Evolutionary conservation across 2,797 vertebrate genomes (phyloP).

Genomic region (Pristis pectinata): DNA sequence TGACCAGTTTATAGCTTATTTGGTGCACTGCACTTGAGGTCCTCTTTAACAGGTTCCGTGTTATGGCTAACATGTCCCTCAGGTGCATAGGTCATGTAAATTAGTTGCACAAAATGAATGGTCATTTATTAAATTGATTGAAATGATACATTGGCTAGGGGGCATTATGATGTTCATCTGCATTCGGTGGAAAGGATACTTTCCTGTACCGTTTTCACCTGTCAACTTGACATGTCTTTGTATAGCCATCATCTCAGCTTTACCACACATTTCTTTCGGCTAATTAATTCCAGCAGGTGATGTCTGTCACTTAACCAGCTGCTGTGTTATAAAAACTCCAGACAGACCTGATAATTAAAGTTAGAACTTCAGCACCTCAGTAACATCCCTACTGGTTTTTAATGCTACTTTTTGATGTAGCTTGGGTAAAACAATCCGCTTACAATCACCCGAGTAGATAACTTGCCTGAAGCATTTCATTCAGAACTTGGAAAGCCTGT

Average conservation of each 20-base stretch:
- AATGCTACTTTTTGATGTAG: not conserved
- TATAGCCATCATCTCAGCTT: not conserved
- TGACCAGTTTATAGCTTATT: not conserved
- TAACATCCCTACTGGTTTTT: not conserved
- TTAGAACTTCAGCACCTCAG: not conserved
- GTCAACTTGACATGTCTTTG: not conserved
- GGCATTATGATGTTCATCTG: not conserved
- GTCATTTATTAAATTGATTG: not conserved
- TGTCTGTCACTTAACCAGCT: not conserved
- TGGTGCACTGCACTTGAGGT: not conserved
- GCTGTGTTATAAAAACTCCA: not conserved
- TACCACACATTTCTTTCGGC: not conserved
- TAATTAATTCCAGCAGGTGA: not conserved
- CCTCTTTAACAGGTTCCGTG: not conserved
- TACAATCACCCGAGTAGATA: not conserved
- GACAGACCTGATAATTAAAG: not conserved
- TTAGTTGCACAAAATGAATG: not conserved
- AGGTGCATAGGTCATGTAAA: not conserved
- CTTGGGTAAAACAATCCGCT: not conserved
- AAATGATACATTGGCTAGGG: not conserved
- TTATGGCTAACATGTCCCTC: not conserved
- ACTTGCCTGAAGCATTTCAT: conserved; percentile 18
- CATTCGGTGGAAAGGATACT: not conserved
- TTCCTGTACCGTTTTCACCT: not conserved
- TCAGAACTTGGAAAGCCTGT: not conserved